Base-by-base conservation (phyloP, 2,888 invertebrate species). In the Zonitis immaculata region DNA sequence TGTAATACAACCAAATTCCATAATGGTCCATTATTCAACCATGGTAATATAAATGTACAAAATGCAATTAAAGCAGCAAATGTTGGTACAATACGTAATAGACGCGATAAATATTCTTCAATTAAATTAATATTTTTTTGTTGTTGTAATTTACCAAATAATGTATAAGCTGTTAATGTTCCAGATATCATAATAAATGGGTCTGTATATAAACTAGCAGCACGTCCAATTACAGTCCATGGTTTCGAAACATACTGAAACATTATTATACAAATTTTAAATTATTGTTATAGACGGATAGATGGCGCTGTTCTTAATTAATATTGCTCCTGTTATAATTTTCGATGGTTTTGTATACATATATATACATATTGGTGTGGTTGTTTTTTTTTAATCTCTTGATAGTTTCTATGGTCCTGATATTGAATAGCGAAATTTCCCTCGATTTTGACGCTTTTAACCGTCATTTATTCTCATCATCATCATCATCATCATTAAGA, bases 121-220 rank as follows among this genome's bases (percentile, higher is more conserved):
- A 75, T 73, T 8, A 86, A 71, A 49, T 82, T 77, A 42, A 86
- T 76, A 48, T 74, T 77, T 46, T 82, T 79, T 30, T 76, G 77
- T 57, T 70, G 80, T 44, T 80, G 76, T 22, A 86, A 73, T 56
- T 81, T 79, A 7, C 82, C 83, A 49, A 85, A 73, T 16, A 86
- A 75, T 0, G 84, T 81, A 65, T 86, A 83, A 0, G 85, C 77
- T 0, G 86, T 85, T 46, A 87, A 67, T 59, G 85, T 80, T 18
- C 85, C 86, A 44, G 86, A 86, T 47, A 87, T 79, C 78, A 87
- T 82, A 48, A 87, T 80, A 68, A 87, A 87, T 1, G 86, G 85
- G 75, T 87, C 87, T 0, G 87, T 87, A 64, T 86, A 87, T 6
- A 87, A 74, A 60, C 85, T 85, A 1, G 86, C 86, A 0, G 85